phyloP scores from a whole-genome alignment of 2,888 invertebrate genomes.

The Ischnura elegans region DNA sequence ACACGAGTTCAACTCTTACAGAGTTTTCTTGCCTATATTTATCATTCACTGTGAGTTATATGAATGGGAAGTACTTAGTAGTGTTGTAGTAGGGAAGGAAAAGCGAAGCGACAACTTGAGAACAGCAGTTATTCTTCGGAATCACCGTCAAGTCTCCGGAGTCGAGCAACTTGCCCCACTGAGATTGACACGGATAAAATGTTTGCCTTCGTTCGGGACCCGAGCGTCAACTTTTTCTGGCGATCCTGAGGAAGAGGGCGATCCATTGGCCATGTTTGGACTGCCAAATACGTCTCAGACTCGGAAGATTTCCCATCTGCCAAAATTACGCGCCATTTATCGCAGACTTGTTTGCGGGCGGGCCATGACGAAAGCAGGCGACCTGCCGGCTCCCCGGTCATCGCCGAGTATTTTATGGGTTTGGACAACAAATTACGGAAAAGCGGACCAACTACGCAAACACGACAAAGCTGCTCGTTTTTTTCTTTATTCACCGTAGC shows the following conservation, averaged over 20 bases:
- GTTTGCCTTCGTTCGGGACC: not conserved
- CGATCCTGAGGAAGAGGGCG: not conserved
- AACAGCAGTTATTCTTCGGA: no score
- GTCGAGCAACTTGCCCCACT: not conserved
- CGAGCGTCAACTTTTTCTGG: not conserved
- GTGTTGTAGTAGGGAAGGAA: no score
- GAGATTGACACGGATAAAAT: slow-evolving; percentile 8
- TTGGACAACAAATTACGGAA: not conserved
- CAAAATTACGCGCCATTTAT: not conserved
- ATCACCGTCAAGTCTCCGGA: not conserved
- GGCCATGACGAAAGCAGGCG: not conserved
- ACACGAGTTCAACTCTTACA: no score
- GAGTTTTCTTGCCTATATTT: no score
- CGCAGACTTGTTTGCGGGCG: not conserved
- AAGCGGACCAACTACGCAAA: not conserved
- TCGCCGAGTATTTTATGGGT: not conserved
- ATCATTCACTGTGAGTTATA: no score
- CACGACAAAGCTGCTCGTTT: not conserved
- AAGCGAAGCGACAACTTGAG: no score
- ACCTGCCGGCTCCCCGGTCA: not conserved
- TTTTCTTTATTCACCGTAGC: not conserved
- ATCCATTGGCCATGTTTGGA: not conserved
- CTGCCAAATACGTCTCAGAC: not conserved
- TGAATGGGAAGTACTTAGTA: no score
- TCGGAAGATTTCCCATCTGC: not conserved